phyloP scores from a whole-genome alignment of 2,113 vertebrate species.

The Oryzias woworae region DNA sequence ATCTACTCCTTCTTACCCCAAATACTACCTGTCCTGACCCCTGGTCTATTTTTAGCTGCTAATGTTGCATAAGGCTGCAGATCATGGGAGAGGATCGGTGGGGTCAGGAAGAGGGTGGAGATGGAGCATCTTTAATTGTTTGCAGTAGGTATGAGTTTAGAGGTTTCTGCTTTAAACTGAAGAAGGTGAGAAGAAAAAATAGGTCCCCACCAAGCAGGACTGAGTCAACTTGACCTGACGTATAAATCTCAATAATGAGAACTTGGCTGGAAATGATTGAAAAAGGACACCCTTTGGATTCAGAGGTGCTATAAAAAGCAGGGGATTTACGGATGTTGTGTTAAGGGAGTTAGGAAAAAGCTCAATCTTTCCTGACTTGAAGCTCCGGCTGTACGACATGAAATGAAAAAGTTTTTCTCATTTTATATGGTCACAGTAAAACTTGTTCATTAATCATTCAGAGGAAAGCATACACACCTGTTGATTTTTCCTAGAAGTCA shows the following conservation, averaged over 20 bases:
- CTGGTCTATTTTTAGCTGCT: conserved; percentile 61
- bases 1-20: conserved; percentile 41
- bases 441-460: neutral
- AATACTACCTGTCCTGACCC: conserved; percentile 51
- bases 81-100: conserved; percentile 49
- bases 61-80: conserved; percentile 65
- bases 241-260: conserved; percentile 65
- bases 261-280: conserved; percentile 44
- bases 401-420: neutral
- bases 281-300: conserved; percentile 27
- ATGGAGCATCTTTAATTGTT: conserved; percentile 44
- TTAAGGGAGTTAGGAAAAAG: conserved; percentile 31
- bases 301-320: conserved; percentile 36
- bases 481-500: too few relatives aligned
- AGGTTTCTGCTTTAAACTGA: conserved; percentile 7
- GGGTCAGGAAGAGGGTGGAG: conserved; percentile 24
- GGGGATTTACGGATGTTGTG: conserved; percentile 51
- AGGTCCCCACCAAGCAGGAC: conserved; percentile 36
- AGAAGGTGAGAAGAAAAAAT: conserved; percentile 52
- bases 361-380: conserved; percentile 22
- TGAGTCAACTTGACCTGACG: conserved; percentile 35
- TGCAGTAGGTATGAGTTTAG: conserved; percentile 21
- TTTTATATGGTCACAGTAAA: neutral
- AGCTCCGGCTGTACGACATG: conserved; percentile 2
- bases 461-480: neutral